Evolutionary conservation across 2,888 invertebrate genomes (phyloP).

Genomic region (Zaprionus lineosus): DNA sequence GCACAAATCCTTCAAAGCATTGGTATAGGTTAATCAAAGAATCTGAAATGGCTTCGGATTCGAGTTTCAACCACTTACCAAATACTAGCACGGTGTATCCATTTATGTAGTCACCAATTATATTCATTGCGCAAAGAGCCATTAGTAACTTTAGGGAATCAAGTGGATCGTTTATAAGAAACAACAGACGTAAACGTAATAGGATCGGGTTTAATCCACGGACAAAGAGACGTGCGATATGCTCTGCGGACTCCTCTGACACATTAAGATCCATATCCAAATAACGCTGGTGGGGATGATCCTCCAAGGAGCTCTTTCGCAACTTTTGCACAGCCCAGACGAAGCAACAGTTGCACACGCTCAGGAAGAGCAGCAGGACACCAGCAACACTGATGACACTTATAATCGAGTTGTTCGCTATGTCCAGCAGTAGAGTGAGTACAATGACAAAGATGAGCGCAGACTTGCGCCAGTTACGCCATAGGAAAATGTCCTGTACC

Average conservation of each 20-base stretch:
- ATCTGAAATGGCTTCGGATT: no score
- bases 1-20: slow-evolving; percentile 24
- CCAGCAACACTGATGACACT: slow-evolving; percentile 49
- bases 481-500: slow-evolving; percentile 32
- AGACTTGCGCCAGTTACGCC: slow-evolving; percentile 50
- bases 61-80: slow-evolving; percentile 27
- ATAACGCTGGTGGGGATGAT: slow-evolving; percentile 39
- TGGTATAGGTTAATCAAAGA: no score
- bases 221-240: slow-evolving; percentile 16
- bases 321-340: slow-evolving; percentile 39
- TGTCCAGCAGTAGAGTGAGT: slow-evolving; percentile 40
- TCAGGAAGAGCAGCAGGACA: slow-evolving; percentile 11
- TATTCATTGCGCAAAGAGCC: slow-evolving; percentile 26
- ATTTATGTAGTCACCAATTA: slow-evolving; percentile 37
- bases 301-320: slow-evolving; percentile 20
- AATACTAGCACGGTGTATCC: slow-evolving; percentile 23
- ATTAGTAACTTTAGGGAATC: slow-evolving; percentile 35
- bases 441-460: slow-evolving; percentile 20
- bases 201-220: slow-evolving; percentile 24
- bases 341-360: slow-evolving; percentile 36
- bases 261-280: slow-evolving; percentile 34
- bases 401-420: slow-evolving; percentile 34
- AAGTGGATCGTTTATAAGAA: slow-evolving; percentile 35
- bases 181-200: slow-evolving; percentile 16
- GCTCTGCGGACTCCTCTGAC: slow-evolving; percentile 24